Conservation (phyloP, 2,888 invertebrate species). For the Aleiodes testaceus region DNA sequence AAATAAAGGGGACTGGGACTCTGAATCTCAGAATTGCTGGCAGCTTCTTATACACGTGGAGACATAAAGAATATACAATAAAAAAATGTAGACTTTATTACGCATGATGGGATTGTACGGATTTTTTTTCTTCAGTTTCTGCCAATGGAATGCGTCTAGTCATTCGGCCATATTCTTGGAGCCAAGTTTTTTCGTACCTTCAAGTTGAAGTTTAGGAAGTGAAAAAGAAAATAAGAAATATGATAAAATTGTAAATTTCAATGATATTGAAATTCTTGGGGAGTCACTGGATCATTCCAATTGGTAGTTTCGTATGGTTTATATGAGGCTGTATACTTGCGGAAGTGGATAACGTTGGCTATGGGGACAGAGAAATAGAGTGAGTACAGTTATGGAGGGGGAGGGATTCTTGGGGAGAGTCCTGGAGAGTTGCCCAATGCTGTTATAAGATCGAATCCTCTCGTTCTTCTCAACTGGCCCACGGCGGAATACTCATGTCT, state of each 20-base stretch:
- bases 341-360: constrained; percentile 39
- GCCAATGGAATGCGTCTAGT: not conserved
- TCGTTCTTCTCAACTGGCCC: constrained; percentile 12
- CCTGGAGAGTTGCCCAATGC: constrained; percentile 50
- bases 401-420: constrained; percentile 38
- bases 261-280: constrained; percentile 17
- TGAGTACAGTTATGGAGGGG: not conserved
- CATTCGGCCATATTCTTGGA: constrained; percentile 17
- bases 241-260: constrained; percentile 8
- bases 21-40: too few species aligned
- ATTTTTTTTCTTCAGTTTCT: constrained; percentile 20
- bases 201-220: not conserved
- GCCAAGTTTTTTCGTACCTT: constrained; percentile 5
- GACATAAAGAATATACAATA: too few species aligned
- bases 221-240: not conserved
- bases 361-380: not conserved
- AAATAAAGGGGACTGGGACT: too few species aligned
- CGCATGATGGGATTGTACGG: constrained; percentile 30
- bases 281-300: constrained; percentile 17
- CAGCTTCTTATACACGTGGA: too few species aligned
- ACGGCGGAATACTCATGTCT: not conserved
- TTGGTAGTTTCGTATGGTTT: constrained; percentile 25
- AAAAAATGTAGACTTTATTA: constrained; percentile 23
- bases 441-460: constrained; percentile 20
- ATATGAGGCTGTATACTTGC: constrained; percentile 29